A percentile compares a stretch with the other conserved stretches of the same genome.
Conservation (phyloP, 2,888 invertebrate species). For the Scrobipalpa atriplicella region DNA sequence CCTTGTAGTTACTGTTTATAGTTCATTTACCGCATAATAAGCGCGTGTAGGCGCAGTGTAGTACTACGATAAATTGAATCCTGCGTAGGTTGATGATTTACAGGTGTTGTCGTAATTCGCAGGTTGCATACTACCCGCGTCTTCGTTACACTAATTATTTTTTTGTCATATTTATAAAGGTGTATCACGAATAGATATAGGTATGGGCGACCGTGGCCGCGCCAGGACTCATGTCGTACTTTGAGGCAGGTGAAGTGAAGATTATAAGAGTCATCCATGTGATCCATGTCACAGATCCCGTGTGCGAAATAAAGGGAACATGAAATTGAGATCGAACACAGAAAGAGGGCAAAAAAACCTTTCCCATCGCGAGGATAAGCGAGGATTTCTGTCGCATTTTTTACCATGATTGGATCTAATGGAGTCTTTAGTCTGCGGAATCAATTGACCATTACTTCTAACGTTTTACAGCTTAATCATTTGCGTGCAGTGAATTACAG, state of each 20-base stretch:
- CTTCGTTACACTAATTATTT: neutral
- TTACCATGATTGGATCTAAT: neutral
- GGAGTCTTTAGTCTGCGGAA: neutral
- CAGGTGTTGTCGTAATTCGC: slow-evolving; percentile 17
- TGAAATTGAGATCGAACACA: neutral
- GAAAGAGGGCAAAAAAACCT: neutral
- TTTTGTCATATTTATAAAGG: neutral
- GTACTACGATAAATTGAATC: slow-evolving; percentile 19
- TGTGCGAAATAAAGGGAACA: slow-evolving; percentile 1
- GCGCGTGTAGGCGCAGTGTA: slow-evolving; percentile 20
- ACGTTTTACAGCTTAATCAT: slow-evolving; percentile 39
- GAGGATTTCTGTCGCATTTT: neutral
- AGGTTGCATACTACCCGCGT: neutral
- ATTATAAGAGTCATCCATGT: neutral
- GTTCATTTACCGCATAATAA: slow-evolving; percentile 20
- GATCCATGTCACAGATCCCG: neutral
- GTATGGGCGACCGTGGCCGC: too few species aligned
- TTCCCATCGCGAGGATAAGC: neutral
- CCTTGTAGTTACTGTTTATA: slow-evolving; percentile 17
- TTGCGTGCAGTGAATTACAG: slow-evolving; percentile 37
- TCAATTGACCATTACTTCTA: neutral
- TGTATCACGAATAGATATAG: too few species aligned
- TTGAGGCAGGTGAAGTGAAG: neutral
- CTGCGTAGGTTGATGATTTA: slow-evolving; percentile 14
- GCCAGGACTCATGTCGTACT: neutral